Percentiles rank a stretch among this genome's conserved stretches.
These are phyloP conservation scores for Scaptomyza pallida DNA, from an alignment of 1,140 invertebrate genomes.

Conservation along the genomic window DNA sequence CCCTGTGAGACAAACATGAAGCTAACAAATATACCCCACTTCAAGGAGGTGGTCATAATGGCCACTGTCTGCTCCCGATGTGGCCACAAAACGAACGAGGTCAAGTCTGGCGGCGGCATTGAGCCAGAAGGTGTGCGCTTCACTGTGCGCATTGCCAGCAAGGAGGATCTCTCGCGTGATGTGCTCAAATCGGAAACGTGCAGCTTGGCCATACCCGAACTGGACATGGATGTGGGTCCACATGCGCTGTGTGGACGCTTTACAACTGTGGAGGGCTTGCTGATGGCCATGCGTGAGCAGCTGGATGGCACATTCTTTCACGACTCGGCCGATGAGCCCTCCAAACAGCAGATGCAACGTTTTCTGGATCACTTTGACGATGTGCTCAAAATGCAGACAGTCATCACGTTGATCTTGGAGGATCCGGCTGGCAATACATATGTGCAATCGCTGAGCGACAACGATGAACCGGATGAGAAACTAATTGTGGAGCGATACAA, in stretches of 20 bases:
- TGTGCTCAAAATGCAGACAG: conserved; percentile 87
- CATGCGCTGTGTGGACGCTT: conserved; percentile 96
- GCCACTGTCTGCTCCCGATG: conserved; percentile 96
- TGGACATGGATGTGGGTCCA: conserved; percentile 94
- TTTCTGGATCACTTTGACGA: conserved; percentile 90
- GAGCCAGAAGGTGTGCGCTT: conserved; percentile 93
- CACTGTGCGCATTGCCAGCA: conserved; percentile 89
- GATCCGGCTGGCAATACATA: conserved; percentile 99
- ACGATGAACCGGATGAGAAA: conserved; percentile 88
- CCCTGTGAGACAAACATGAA: conserved; percentile 98
- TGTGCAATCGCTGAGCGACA: conserved; percentile 93
- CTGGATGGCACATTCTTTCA: conserved; percentile 90
- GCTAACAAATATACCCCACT: conserved; percentile 96
- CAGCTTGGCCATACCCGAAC: conserved; percentile 93
- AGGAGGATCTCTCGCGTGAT: conserved; percentile 95
- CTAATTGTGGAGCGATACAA: conserved; percentile 93
- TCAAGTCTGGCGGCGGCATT: conserved; percentile 97
- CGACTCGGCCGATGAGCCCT: conserved; percentile 88
- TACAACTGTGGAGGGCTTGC: conserved; percentile 96
- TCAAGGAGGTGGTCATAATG: conserved; percentile 99
- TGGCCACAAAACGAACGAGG: conserved; percentile 96
- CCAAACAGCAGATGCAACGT: conserved; percentile 82
- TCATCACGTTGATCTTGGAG: conserved; percentile 93
- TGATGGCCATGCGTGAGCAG: conserved; percentile 89
- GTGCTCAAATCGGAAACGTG: conserved; percentile 98